Percentiles rank a stretch among this genome's conserved stretches.
These are phyloP conservation scores for Diaphora mendica DNA, from an alignment of 2,888 invertebrate species.

Conservation along the genomic window DNA sequence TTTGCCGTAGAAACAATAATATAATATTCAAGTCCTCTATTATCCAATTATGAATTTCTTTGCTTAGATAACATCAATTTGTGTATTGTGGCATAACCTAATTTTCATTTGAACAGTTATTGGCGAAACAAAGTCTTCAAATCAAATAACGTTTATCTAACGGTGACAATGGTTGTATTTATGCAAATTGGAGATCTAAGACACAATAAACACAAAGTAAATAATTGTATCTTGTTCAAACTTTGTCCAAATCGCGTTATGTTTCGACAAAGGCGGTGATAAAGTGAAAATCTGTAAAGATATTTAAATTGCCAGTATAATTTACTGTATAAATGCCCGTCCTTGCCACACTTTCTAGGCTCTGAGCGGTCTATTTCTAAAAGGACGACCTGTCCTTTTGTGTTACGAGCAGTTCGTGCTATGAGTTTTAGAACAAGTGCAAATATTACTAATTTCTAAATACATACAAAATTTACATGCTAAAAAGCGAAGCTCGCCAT, in stretches of 20 bases:
- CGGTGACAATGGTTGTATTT: constrained; percentile 27
- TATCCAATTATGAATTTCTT: constrained; percentile 6
- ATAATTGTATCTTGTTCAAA: constrained; percentile 45
- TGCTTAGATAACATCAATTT: constrained; percentile 8
- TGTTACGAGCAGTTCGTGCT: no score
- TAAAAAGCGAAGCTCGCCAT: neutral
- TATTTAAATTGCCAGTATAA: neutral
- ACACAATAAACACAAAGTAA: constrained; percentile 34
- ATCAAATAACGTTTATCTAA: constrained; percentile 14
- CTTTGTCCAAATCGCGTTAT: constrained; percentile 34
- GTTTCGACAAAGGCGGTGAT: neutral
- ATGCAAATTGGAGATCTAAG: constrained; percentile 47
- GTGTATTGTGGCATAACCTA: neutral
- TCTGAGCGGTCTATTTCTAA: neutral
- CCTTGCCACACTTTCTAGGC: neutral
- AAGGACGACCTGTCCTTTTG: no score
- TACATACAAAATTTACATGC: neutral
- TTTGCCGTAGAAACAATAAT: neutral
- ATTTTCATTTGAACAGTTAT: constrained; percentile 6
- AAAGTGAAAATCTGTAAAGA: neutral
- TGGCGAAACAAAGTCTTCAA: constrained; percentile 5
- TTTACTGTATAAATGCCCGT: neutral
- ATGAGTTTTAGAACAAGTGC: neutral
- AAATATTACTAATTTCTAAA: neutral
- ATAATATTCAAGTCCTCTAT: neutral